Evolutionary conservation across 2,113 vertebrate genomes (phyloP).

Genomic region (Sphyrna mokarran): DNA sequence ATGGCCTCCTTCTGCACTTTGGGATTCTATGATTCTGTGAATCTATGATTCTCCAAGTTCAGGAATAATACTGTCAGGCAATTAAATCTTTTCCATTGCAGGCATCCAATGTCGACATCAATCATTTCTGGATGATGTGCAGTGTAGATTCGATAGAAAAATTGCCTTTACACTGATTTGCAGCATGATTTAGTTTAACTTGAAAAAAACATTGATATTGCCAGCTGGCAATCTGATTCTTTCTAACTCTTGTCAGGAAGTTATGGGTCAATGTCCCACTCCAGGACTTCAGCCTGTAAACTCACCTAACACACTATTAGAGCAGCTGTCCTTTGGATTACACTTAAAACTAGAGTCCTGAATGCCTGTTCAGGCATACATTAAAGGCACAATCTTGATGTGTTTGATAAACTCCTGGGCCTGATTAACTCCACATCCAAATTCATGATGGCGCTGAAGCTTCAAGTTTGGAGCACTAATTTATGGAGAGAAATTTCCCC

Average conservation of each 20-base stretch:
- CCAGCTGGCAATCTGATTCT: neutral
- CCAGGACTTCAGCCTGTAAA: neutral
- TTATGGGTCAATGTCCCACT: neutral
- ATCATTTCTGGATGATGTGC: neutral
- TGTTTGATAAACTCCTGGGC: neutral
- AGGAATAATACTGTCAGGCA: neutral
- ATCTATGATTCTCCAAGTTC: neutral
- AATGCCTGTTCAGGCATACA: neutral
- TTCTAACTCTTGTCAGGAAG: neutral
- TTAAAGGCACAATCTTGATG: neutral
- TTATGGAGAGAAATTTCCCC: neutral
- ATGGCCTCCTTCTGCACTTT: no score
- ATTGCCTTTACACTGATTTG: neutral
- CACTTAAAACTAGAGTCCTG: neutral
- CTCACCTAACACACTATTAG: neutral
- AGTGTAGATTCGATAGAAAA: neutral
- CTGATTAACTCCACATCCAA: neutral
- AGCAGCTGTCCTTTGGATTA: neutral
- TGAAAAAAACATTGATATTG: neutral
- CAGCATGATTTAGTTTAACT: neutral
- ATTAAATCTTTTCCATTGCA: neutral
- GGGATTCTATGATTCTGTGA: no score
- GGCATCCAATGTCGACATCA: neutral
- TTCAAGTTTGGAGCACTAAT: neutral
- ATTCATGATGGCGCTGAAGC: neutral